These are phyloP conservation scores for Protomyctophum bolini DNA, from an alignment of 2,113 vertebrate genomes.

Conservation along the genomic window DNA sequence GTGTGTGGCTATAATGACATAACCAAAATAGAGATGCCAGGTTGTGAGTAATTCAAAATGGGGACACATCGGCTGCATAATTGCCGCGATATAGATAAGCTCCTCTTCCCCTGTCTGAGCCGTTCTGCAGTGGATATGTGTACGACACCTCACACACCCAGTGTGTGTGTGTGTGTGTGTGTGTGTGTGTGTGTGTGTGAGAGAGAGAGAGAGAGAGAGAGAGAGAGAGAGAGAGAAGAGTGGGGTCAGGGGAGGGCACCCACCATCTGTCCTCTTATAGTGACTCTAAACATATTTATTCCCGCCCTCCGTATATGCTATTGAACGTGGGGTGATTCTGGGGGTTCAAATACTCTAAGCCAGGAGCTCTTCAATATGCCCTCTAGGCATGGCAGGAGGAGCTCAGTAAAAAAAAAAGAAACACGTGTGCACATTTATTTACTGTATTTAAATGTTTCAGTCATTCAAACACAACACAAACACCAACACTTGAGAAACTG, in stretches of 20 bases:
- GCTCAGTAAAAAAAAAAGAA: background rate
- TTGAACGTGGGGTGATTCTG: constrained; percentile 1
- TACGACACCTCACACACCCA: constrained; percentile 14
- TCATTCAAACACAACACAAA: background rate
- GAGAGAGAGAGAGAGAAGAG: background rate
- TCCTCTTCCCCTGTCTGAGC: constrained; percentile 4
- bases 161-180: constrained; percentile 2
- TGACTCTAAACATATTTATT: constrained; percentile 23
- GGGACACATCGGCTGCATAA: too few relatives aligned
- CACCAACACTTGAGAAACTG: background rate
- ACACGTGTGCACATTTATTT: too few relatives aligned
- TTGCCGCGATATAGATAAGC: background rate
- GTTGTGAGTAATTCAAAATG: too few relatives aligned
- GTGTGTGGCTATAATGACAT: too few relatives aligned
- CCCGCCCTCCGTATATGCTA: constrained; percentile 30
- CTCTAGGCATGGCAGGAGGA: background rate
- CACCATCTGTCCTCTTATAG: constrained; percentile 45
- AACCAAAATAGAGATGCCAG: too few relatives aligned
- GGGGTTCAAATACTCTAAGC: background rate
- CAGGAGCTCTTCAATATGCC: background rate
- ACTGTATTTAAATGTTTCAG: background rate
- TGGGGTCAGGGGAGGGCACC: background rate
- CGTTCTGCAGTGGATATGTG: constrained; percentile 20
- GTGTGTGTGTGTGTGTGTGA: background rate
- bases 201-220: too few relatives aligned